Percentiles rank a stretch among this genome's conserved stretches.
phyloP scores from a whole-genome alignment of 2,113 vertebrate genomes.

The Fulmarus glacialis region DNA sequence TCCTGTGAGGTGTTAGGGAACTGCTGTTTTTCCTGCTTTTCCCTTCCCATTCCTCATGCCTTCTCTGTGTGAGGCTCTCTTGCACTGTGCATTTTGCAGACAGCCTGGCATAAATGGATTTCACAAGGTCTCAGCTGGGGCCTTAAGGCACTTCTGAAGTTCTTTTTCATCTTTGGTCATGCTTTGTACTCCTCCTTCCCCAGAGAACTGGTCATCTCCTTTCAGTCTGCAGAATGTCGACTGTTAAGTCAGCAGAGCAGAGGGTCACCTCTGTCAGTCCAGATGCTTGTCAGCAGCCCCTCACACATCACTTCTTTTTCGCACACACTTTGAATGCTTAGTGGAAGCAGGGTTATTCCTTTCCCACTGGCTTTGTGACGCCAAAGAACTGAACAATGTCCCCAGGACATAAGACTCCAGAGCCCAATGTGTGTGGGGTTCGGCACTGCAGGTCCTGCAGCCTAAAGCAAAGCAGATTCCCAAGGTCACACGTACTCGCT shows the following conservation, averaged over 20 bases:
- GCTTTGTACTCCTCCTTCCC: neutral
- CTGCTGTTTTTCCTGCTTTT: neutral
- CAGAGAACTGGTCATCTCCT: neutral
- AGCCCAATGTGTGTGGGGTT: neutral
- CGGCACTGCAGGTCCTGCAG: neutral
- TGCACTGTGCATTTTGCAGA: neutral
- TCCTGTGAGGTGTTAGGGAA: neutral
- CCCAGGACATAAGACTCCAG: neutral
- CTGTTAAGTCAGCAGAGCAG: neutral
- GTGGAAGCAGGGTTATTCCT: neutral
- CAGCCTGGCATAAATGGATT: neutral
- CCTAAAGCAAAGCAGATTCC: neutral
- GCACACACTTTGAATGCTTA: neutral
- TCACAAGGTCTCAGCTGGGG: neutral
- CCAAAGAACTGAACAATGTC: neutral
- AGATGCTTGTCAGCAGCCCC: conserved; percentile 21
- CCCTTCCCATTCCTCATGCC: neutral
- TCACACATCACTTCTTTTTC: conserved; percentile 12
- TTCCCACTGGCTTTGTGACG: neutral
- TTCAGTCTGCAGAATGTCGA: neutral
- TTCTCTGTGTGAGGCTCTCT: neutral
- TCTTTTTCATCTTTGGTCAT: neutral
- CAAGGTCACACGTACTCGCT: neutral
- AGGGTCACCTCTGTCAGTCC: neutral
- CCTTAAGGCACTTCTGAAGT: neutral